Percentiles rank a stretch among this genome's conserved stretches.
phyloP scores from a whole-genome alignment of 2,888 invertebrate species.

The Lomographa bimaculata region DNA sequence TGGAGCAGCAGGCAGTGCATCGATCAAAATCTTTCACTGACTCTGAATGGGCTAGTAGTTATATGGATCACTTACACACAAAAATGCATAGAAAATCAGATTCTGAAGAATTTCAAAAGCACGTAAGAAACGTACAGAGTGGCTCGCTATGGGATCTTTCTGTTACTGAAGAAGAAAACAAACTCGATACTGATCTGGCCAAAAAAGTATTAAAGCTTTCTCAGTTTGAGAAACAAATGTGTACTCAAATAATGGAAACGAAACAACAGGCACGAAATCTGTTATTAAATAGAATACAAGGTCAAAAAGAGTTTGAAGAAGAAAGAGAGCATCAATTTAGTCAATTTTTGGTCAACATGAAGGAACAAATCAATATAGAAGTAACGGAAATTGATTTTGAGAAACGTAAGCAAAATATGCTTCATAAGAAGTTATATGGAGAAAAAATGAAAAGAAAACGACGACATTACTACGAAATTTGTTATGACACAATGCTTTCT shows the following conservation, averaged over 20 bases:
- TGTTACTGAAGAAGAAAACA: slow-evolving; percentile 75
- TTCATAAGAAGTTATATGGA: slow-evolving; percentile 80
- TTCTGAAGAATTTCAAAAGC: slow-evolving; percentile 73
- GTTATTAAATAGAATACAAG: slow-evolving; percentile 75
- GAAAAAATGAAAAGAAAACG: slow-evolving; percentile 78
- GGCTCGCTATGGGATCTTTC: slow-evolving; percentile 80
- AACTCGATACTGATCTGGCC: slow-evolving; percentile 76
- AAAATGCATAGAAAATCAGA: slow-evolving; percentile 67
- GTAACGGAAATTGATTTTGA: slow-evolving; percentile 80
- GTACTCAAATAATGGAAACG: slow-evolving; percentile 85
- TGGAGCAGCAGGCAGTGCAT: slow-evolving; percentile 57
- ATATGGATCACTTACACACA: slow-evolving; percentile 73
- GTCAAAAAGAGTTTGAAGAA: slow-evolving; percentile 75
- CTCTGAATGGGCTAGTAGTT: slow-evolving; percentile 71
- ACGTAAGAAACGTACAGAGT: slow-evolving; percentile 75
- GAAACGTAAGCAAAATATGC: slow-evolving; percentile 71
- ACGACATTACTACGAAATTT: slow-evolving; percentile 74
- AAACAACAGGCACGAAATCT: slow-evolving; percentile 83
- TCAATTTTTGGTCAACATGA: slow-evolving; percentile 67
- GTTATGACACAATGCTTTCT: slow-evolving; percentile 78
- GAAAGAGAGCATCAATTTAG: slow-evolving; percentile 76
- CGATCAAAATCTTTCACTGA: slow-evolving; percentile 52
- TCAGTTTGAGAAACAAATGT: slow-evolving; percentile 86
- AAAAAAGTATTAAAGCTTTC: slow-evolving; percentile 84
- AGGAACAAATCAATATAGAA: slow-evolving; percentile 70